Base-by-base conservation (phyloP, 2,113 vertebrate species). In the Leptosomus discolor region DNA sequence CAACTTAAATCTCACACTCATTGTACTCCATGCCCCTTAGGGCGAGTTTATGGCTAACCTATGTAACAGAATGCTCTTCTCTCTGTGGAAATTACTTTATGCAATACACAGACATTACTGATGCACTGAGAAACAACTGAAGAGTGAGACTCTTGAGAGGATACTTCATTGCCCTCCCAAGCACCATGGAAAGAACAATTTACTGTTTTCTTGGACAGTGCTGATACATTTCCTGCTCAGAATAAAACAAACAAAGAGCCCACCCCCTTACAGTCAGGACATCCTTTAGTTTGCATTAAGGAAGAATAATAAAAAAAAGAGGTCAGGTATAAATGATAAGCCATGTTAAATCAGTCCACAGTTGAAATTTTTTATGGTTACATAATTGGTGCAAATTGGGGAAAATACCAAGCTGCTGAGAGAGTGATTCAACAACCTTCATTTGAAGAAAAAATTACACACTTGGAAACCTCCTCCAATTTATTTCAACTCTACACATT, bases 31-130 rank as follows among this genome's bases (percentile, higher is more conserved):
- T 39, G 32, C 26, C n/a, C 75, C 90, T 93, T 8, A 32, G 51
- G 63, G 37, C 46, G 85, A 90, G 54, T 58, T 88, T 74, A 64
- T 65, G 34, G 78, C 63, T 88, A 84, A 74, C 26, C 46, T 39
- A 30, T 7, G 29, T 27, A 30, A 87, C 27, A 23, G 10, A 79
- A 67, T 5, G 29, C 26, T 83, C 45, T 77, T 24, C 6, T 70
- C 56, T 83, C 37, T 1, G 78, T 43, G 41, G 46, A 91, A 88
- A 78, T 88, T 60, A 9, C 60, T 39, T 43, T 54, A 64, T 60
- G 54, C 43, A 51, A 70, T 15, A 18, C 30, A 60, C 53, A 83
- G 53, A 6, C 1, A 5, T 58, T 30, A 27, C 26, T 0, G 2
- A 39, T 17, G 48, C 11, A 3, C 58, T 73, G 85, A 57, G 68